phyloP scores from a whole-genome alignment of 2,888 invertebrate genomes.

The Xestia c-nigrum region DNA sequence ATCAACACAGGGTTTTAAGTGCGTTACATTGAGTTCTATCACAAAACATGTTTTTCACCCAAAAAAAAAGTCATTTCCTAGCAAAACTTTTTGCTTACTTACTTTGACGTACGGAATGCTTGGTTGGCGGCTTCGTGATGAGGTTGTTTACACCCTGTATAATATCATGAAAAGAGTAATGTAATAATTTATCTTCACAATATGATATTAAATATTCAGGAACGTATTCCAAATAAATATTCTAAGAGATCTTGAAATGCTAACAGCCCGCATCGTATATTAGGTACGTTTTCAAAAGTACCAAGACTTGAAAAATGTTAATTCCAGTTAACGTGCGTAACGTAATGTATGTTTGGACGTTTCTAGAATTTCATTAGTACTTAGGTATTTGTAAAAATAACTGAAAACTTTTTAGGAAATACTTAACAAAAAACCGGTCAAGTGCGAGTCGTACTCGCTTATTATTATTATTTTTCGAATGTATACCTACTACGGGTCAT shows the following conservation, averaged over 20 bases:
- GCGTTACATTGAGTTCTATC: too few relatives aligned
- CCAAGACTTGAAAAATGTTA: constrained; percentile 21
- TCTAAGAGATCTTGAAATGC: not conserved
- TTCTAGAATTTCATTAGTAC: constrained; percentile 29
- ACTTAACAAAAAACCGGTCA: not conserved
- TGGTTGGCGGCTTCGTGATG: too few relatives aligned
- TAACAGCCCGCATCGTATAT: constrained; percentile 7
- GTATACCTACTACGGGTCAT: too few relatives aligned
- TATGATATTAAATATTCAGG: constrained; percentile 7
- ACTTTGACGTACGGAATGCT: too few relatives aligned
- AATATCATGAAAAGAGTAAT: not conserved
- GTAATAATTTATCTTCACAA: constrained; percentile 4
- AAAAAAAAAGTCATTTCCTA: too few relatives aligned
- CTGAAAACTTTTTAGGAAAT: constrained; percentile 15
- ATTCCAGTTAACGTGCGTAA: constrained; percentile 9
- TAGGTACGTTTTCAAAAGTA: not conserved
- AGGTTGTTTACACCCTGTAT: too few relatives aligned
- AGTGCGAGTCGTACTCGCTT: too few relatives aligned
- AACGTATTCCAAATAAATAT: constrained; percentile 17
- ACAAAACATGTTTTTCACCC: too few relatives aligned
- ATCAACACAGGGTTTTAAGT: too few relatives aligned
- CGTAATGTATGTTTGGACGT: constrained; percentile 10
- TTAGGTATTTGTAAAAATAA: not conserved
- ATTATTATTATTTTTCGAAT: too few relatives aligned
- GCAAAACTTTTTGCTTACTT: too few relatives aligned